Base-by-base conservation (phyloP, 2,888 invertebrate species). In the Rhingia rostrata region DNA sequence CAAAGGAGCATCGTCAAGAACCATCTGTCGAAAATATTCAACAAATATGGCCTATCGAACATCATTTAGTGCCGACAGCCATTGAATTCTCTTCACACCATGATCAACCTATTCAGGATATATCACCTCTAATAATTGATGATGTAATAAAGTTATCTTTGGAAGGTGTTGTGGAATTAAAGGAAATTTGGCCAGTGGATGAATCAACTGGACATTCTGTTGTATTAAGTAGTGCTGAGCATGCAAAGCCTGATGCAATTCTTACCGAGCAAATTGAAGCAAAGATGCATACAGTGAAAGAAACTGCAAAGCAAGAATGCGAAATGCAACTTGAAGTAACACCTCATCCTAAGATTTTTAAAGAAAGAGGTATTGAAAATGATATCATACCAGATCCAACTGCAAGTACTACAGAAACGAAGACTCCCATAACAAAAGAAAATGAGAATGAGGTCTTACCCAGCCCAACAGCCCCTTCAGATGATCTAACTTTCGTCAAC, bases 31-130 rank as follows among this genome's bases (percentile, higher is more conserved):
- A 90, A 87, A 87, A 91, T 83, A 89, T 92, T 67, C 82, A 87
- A 49, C 89, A 91, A 32, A 91, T 92, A 87, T 92, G 92, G 92
- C 92, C 92, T 56, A 72, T 87, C 54, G 87, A 90, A 86, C 90
- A 91, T 86, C 90, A 91, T 84, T 86, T 91, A 54, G 84, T 86
- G 74, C 86, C 89, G 61, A 88, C 89, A 61, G 87, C 88, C 51
- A 91, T 91, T 87, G 90, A 90, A 70, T 89, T 89, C 86, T 91
- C 22, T 22, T 22, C 91, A 22, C 87, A 88, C 39, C 89, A 88
- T 64, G 51, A 30, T 66, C 89, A 89, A 78, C 79, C 88, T 33
- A 69, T 87, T 51, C 69, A 87, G 49, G 56, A 74, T 49, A 73
- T 87, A 54, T 43, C 63, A 39, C n/a, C 60, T 6, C 87, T 88